Evolutionary conservation across 2,888 invertebrate species (phyloP), one percentile per base, ranked within the genome.

Genomic region (Lumbricus terrestris): DNA sequence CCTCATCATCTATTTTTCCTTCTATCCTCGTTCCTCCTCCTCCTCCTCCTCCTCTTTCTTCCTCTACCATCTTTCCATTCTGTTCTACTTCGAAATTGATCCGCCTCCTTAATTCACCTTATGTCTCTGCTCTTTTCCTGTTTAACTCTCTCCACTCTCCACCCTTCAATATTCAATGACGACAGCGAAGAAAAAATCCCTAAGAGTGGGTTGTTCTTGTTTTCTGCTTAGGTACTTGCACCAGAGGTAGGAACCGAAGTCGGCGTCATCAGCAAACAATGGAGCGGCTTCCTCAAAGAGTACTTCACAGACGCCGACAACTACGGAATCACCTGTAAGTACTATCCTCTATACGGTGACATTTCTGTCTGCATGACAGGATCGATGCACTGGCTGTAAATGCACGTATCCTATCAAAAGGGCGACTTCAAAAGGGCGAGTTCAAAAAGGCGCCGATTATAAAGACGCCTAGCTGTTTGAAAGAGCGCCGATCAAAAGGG

Each of bases 241-340:
- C 33, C 83, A 38, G 90, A 91, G 34, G 47, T 34, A n/a, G 89
- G 89, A 33, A 88, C 82, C 40, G 90, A 92, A 88, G 97, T 98
- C 90, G 98, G 98, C 3, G 96, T 96, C 94, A 97, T 98, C 92
- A 97, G 97, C 0, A 98, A 98, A 94, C 97, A 97, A 94, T 98
- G 97, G 97, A 96, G 97, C 0, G 97, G 98, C 0, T 93, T 97
- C 88, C 95, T 96, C 0, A 96, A 97, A 88, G 97, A 98, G 95
- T 95, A 96, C 91, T 97, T 97, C 94, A 97, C 97, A 0, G 97
- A 97, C 95, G 96, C 97, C 0, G 97, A 98, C 94, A 96, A 96
- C 95, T 98, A 98, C 95, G 97, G 97, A 35, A 89, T 92, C 3
- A 54, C 90, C 16, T 91, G 91, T 91, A 54, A 82, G 91, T 89